Evolutionary conservation across 2,888 invertebrate species (phyloP), one percentile per base, ranked within the genome.

Genomic region (Drosophila dives): DNA sequence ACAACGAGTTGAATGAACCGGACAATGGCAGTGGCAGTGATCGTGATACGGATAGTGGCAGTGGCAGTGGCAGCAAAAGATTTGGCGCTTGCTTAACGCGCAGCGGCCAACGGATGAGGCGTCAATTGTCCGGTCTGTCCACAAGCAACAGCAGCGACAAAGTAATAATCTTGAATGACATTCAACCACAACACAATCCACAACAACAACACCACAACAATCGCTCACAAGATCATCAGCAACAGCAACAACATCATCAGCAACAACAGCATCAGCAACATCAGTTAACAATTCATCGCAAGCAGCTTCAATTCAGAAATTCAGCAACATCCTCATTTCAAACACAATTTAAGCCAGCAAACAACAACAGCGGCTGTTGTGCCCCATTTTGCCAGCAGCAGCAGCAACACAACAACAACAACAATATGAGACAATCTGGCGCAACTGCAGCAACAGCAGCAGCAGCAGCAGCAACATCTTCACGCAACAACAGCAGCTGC

Each of bases 91-190:
- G 51, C 15, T 38, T 69, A 8, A 33, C 69, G 17, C 70, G 56
- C 15, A 20, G 67, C 50, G 73, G 74, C 0, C 72, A 59, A 33
- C 79, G 80, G 23, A 72, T 91, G 66, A 77, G 85, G 17, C 83
- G 91, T 7, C 92, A 91, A 64, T 61, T 78, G 38, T 90, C 90
- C 26, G 76, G 79, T 49, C 66, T 87, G 60, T 89, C 92, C 40
- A 80, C 77, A 53, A 42, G 71, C 61, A 77, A 82, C 62, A 90
- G 90, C 75, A 85, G 88, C 79, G 92, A 91, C 71, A 92, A 92
- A 91, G 91, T 91, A 91, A 91, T 91, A 80, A 91, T 90, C 74
- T 74, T 89, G 81, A 86, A 81, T 84, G 89, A 89, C 55, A 66
- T 74, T 64, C 70, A 75, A 71, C 56, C 67, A 65, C 53, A 54